A percentile compares a stretch with the other conserved stretches of the same genome.
These are phyloP conservation scores for Vanessa cardui DNA, from an alignment of 2,888 invertebrate species.

Conservation along the genomic window DNA sequence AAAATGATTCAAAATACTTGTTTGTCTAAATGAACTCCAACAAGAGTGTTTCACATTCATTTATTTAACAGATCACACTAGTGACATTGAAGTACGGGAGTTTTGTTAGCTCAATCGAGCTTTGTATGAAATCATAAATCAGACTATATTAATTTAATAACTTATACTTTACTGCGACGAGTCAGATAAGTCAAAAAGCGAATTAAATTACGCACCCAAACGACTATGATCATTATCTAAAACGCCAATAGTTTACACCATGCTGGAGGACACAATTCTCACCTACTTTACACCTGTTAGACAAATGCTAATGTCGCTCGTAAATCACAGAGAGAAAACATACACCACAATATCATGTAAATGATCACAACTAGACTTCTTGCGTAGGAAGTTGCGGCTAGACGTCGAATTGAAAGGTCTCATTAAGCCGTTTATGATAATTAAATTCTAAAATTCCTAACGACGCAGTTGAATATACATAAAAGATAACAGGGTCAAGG, in stretches of 20 bases:
- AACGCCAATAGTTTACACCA: constrained; percentile 58
- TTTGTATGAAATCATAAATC: not conserved
- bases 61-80: not conserved
- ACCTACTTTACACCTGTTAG: constrained; percentile 60
- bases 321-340: constrained; percentile 44
- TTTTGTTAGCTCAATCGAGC: no score
- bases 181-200: constrained; percentile 45
- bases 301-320: constrained; percentile 52
- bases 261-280: constrained; percentile 63
- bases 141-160: no score
- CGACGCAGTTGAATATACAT: constrained; percentile 18
- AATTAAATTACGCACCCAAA: constrained; percentile 54
- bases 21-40: no score
- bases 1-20: no score
- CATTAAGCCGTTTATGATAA: constrained; percentile 17
- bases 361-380: not conserved
- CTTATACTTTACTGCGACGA: constrained; percentile 29
- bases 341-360: constrained; percentile 5
- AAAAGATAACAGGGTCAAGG: constrained; percentile 20
- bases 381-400: constrained; percentile 8
- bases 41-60: no score
- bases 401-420: constrained; percentile 14
- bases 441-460: constrained; percentile 10
- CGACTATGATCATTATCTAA: constrained; percentile 64
- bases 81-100: not conserved